A percentile compares a stretch with the other conserved stretches of the same genome.
phyloP scores from a whole-genome alignment of 2,888 invertebrate species.

The Anthophora plumipes region DNA sequence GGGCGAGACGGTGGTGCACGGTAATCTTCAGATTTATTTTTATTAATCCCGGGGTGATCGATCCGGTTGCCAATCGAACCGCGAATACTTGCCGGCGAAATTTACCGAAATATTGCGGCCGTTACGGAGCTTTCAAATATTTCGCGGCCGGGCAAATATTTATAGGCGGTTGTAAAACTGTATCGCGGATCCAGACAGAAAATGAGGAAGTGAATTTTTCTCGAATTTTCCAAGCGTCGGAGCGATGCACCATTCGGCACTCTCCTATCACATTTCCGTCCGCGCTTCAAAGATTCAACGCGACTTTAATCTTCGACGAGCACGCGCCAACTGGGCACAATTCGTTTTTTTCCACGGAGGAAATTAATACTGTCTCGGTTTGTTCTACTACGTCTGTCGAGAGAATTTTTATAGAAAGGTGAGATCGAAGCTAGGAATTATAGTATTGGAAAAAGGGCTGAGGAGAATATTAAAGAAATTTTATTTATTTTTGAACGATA shows the following conservation, averaged over 20 bases:
- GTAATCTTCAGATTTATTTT: conserved; percentile 61
- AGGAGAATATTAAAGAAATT: too few species aligned
- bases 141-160: conserved; percentile 46
- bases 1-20: conserved; percentile 17
- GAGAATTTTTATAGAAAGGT: too few species aligned
- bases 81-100: conserved; percentile 42
- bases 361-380: not conserved
- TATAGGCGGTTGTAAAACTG: conserved; percentile 47
- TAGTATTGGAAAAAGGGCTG: too few species aligned
- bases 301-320: conserved; percentile 14
- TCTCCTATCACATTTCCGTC: not conserved
- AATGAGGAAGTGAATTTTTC: conserved; percentile 46
- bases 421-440: too few species aligned
- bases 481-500: too few species aligned
- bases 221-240: conserved; percentile 15
- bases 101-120: conserved; percentile 51
- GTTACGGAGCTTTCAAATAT: conserved; percentile 49
- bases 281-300: conserved; percentile 23
- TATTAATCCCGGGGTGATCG: conserved; percentile 56
- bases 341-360: not conserved
- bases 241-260: not conserved
- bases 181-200: conserved; percentile 19
- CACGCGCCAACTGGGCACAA: not conserved
- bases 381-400: not conserved
- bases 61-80: conserved; percentile 37